A percentile compares a stretch with the other conserved stretches of the same genome.
Evolutionary conservation across 2,797 vertebrate genomes (phyloP).

Genomic region (Phoxinus dragarum): DNA sequence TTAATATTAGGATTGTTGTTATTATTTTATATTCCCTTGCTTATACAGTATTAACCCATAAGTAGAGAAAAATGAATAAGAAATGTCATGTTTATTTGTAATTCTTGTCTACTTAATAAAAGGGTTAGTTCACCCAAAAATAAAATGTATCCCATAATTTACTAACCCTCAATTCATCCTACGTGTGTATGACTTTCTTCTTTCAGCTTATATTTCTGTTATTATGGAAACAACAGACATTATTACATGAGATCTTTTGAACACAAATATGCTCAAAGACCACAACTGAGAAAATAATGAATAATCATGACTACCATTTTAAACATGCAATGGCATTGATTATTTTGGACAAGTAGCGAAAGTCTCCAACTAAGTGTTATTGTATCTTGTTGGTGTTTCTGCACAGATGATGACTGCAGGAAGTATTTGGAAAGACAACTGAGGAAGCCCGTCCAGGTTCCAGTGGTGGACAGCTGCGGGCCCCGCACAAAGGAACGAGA

Average conservation of each 20-base stretch:
- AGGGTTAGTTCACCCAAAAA: background rate
- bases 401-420: constrained; percentile 85
- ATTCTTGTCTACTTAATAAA: background rate
- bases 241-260: background rate
- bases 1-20: background rate
- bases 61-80: background rate
- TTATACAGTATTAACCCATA: background rate
- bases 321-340: background rate
- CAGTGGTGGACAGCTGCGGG: constrained; percentile 88
- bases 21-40: background rate
- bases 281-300: background rate
- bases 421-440: constrained; percentile 78
- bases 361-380: background rate
- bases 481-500: constrained; percentile 71
- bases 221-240: background rate
- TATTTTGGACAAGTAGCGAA: background rate
- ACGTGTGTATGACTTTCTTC: too few species aligned
- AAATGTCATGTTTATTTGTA: background rate
- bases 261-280: background rate
- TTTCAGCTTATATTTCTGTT: background rate
- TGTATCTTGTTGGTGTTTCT: constrained; percentile 14
- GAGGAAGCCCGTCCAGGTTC: constrained; percentile 88
- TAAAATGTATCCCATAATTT: too few species aligned
- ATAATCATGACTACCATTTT: background rate
- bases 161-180: too few species aligned